Base-by-base conservation (phyloP, 1,140 invertebrate species). In the Meloidogyne floridensis region DNA sequence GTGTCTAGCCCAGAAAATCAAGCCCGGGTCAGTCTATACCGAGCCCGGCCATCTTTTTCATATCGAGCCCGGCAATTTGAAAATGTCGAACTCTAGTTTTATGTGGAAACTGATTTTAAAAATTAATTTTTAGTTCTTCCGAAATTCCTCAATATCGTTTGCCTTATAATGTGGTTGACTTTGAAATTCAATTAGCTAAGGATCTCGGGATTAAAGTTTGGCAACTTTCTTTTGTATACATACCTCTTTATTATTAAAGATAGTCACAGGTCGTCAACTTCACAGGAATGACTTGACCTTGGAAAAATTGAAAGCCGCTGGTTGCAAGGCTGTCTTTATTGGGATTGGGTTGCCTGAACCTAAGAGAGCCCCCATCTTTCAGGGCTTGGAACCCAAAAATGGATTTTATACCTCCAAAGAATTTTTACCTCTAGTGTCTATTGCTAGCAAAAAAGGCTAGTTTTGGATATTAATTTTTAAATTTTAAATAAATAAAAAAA, bases 131-230 rank as follows among this genome's bases (percentile, higher is more conserved):
- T 87, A 96, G 95, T 90, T 93, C 95, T 0, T 93, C 95, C 0
- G 97, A 99, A 91, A 99, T 99, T 86, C 97, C 97, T 0, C 96
- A 98, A 90, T 99, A 95, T 90, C 94, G 97, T 20, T 91, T 99
- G 43, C 97, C 97, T 0, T 95, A 93, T 84, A 93, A 95, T 84
- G 95, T 95, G 5, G 95, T 99, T 0, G 93, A 95, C 86, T 99
- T 96, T 91, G 97, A 99, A 92, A 93, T 98, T 15, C 92, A 95
- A 69, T 92, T 97, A 7, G 94, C 97, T 82, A 94, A 93, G 90
- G 95, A 98, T 92, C 91, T 99, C 32, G 96, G 96, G 10, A 96
- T 98, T 0, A 94, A 95, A 90, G 94, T 98, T 80, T 92, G 7
- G 11, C n/a, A n/a, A 54, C 7, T 47, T 42, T n/a, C 10, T 32